Percentiles rank a stretch among this genome's conserved stretches.
Conservation (phyloP, 2,113 vertebrate species). For the Corythoichthys intestinalis region DNA sequence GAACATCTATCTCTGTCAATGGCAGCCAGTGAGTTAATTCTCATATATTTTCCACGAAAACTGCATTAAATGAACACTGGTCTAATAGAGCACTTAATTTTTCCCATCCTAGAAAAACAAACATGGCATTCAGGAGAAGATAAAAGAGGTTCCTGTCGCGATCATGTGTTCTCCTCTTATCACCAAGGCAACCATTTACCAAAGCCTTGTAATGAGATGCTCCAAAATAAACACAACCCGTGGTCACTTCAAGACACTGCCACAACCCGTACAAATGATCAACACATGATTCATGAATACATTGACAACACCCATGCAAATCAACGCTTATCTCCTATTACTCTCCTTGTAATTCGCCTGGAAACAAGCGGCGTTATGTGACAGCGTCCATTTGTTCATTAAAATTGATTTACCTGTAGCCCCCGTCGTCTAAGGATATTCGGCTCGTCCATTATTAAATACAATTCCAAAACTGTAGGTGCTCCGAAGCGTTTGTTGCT, state of each 20-base stretch:
- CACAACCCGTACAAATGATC: conserved; percentile 7
- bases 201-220: conserved; percentile 16
- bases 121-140: conserved; percentile 26
- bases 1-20: too few species aligned
- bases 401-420: conserved; percentile 59
- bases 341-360: conserved; percentile 12
- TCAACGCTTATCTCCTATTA: conserved; percentile 1
- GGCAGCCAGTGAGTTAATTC: too few species aligned
- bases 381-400: not conserved
- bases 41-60: not conserved
- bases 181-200: conserved; percentile 55
- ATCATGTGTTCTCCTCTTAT: conserved; percentile 30
- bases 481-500: not conserved
- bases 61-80: conserved; percentile 3
- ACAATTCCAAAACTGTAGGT: not conserved
- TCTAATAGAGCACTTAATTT: conserved; percentile 7
- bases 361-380: conserved; percentile 22
- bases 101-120: conserved; percentile 16
- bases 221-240: conserved; percentile 29
- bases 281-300: not conserved
- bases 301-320: not conserved
- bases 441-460: conserved; percentile 65
- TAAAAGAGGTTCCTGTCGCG: conserved; percentile 30
- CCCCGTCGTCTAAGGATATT: conserved; percentile 74
- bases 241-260: not conserved